Evolutionary conservation across 2,797 vertebrate species (phyloP), one percentile per base, ranked within the genome.

Genomic region (Pseudochirops cupreus): DNA sequence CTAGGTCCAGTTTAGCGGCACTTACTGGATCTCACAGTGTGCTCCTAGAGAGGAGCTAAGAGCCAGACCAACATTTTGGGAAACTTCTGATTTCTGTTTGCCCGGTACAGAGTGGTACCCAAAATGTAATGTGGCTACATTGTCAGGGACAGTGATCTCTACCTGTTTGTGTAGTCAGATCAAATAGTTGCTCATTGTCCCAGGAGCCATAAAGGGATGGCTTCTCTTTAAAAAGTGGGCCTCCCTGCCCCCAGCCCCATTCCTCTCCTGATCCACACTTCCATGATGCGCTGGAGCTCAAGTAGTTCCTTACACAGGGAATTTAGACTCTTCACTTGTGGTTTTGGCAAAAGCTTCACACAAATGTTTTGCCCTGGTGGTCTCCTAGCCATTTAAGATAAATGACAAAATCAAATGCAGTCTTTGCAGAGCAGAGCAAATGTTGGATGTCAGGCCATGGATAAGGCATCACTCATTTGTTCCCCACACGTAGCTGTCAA

Each of bases 321-420:
- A 99, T 99, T 99, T 98, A 99, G 98, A 98, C 98, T 98, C 98
- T 99, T 99, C 98, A 98, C 98, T 99, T 99, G 99, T 99, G 99
- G 99, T 99, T 99, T 99, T 99, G 99, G 99, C 99, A 99, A 98
- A 97, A 97, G 98, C 99, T 99, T 99, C 99, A 99, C 99, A 99
- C 98, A 98, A 98, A 98, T 98, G 98, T 98, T 99, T 98, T 99
- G 99, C 99, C 98, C 98, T 98, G 98, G 98, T 99, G 99, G 99
- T 99, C 99, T 99, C 98, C 98, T 98, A 99, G 98, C 99, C 99
- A 97, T 98, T 99, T 98, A 99, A 99, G 98, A 99, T 99, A 99
- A 99, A 98, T 57, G 98, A 98, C 98, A 99, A 99, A 99, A 99
- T 99, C 99, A 99, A 99, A 99, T 96, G 97, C 99, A 99, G 99